Conservation (phyloP, 2,797 vertebrate genomes). For the Chloroceryle amazona region DNA sequence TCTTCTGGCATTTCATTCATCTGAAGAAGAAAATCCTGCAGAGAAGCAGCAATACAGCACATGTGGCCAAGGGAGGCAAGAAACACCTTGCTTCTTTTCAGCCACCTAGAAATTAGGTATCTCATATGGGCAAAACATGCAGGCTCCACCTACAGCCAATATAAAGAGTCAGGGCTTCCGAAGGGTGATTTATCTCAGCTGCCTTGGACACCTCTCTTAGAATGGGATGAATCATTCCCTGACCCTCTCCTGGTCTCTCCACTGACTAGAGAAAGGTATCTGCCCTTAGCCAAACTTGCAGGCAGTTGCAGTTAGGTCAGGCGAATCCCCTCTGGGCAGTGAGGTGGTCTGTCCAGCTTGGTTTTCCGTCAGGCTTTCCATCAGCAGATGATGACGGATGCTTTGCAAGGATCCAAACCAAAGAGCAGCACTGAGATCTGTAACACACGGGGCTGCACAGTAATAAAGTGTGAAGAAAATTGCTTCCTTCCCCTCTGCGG, state of each 20-base stretch:
- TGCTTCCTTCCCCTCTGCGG: constrained; percentile 34
- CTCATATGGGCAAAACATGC: fast-evolving
- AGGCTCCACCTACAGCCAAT: background rate
- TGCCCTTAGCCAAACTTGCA: background rate
- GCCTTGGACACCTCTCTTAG: background rate
- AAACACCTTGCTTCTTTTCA: background rate
- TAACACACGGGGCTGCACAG: background rate
- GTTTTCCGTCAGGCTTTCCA: background rate
- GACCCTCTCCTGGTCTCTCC: background rate
- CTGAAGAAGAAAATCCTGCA: background rate
- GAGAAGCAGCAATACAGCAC: background rate
- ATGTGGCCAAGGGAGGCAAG: background rate
- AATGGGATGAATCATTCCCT: background rate
- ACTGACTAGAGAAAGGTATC: background rate
- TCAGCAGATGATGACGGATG: background rate
- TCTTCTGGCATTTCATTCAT: background rate
- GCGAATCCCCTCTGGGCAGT: background rate
- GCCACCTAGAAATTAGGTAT: background rate
- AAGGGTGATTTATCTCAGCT: background rate
- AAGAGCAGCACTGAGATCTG: background rate
- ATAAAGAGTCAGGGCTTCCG: fast-evolving
- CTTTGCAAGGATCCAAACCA: background rate
- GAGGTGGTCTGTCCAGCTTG: background rate
- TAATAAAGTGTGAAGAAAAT: constrained; percentile 63
- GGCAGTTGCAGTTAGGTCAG: background rate